Base-by-base conservation (phyloP, 2,797 vertebrate genomes). In the Lophura swinhoii region DNA sequence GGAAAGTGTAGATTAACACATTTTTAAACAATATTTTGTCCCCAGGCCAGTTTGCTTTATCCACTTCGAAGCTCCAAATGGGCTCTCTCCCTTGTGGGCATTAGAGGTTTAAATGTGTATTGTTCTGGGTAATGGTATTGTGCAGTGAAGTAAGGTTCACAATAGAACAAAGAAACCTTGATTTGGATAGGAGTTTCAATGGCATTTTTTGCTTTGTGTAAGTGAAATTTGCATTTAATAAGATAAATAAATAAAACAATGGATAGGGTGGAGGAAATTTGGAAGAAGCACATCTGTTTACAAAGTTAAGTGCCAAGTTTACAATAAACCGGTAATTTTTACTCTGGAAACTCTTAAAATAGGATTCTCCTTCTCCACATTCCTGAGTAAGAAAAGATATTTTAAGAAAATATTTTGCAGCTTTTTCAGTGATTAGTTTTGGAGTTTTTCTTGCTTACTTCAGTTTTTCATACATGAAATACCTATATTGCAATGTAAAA, bases 241-340 rank as follows among this genome's bases (percentile, higher is more conserved):
- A 84, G 68, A 83, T 95, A 95, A 96, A 86, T 94, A 95, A 96
- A 74, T 84, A 35, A 70, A 94, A 94, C 72, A 94, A 85, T 88
- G 63, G 84, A 80, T 90, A 24, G 5, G 37, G 10, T 83, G 56
- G 87, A 81, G 56, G 69, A 90, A 88, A 66, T 80, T 67, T 78
- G 59, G 56, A 93, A 93, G 67, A 69, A 91, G 60, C 53, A 69
- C 15, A 44, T 88, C 58, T 90, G 33, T 90, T 92, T 93, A 84
- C 71, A 44, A 69, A 92, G 23, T 91, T 71, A 92, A 82, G n/a
- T 88, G 68, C 31, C 2, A 14, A 90, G 71, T 95, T 92, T 82
- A 66, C 37, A 87, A 41, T 87, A 88, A 92, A 77, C 26, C 31
- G 37, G 31, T 88, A 76, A 55, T 72, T 95, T 92, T 95, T 82